These are phyloP conservation scores for Apis cerana DNA, from an alignment of 1,140 invertebrate genomes.

Conservation along the genomic window DNA sequence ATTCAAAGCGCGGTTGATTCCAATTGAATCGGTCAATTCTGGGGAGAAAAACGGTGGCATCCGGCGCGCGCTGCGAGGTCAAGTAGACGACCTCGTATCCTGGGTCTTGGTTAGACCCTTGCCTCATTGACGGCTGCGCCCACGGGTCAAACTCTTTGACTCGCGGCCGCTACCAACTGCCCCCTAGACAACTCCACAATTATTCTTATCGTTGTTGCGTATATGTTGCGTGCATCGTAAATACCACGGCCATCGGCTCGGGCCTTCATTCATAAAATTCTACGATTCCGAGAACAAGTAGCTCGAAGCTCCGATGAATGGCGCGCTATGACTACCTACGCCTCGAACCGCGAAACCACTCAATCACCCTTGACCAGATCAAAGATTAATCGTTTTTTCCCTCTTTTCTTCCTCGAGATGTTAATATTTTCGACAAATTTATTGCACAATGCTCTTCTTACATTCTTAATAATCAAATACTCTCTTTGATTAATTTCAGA, in stretches of 20 bases:
- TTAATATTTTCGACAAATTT: no score
- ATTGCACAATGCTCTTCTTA: no score
- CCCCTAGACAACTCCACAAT: constrained; percentile 63
- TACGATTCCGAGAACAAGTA: constrained; percentile 34
- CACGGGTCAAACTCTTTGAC: constrained; percentile 74
- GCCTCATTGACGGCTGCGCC: constrained; percentile 65
- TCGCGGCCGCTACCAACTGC: constrained; percentile 71
- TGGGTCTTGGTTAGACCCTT: constrained; percentile 70
- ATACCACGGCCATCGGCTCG: constrained; percentile 10
- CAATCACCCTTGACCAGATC: background rate
- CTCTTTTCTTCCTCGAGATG: no score
- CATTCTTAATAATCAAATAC: no score
- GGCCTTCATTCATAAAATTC: constrained; percentile 46
- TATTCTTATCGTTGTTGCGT: constrained; percentile 48
- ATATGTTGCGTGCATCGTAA: background rate
- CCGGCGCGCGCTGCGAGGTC: constrained; percentile 74
- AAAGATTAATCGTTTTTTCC: background rate
- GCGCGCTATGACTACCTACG: background rate
- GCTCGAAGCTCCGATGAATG: constrained; percentile 16
- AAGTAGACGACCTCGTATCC: constrained; percentile 75
- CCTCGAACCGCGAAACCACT: background rate
- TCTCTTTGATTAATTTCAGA: no score
- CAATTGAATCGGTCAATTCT: constrained; percentile 73
- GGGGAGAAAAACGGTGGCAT: constrained; percentile 73
- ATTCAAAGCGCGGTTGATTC: constrained; percentile 42